Evolutionary conservation across 1,140 invertebrate genomes (phyloP), one percentile per base, ranked within the genome.

Genomic region (Gryon sp.): DNA sequence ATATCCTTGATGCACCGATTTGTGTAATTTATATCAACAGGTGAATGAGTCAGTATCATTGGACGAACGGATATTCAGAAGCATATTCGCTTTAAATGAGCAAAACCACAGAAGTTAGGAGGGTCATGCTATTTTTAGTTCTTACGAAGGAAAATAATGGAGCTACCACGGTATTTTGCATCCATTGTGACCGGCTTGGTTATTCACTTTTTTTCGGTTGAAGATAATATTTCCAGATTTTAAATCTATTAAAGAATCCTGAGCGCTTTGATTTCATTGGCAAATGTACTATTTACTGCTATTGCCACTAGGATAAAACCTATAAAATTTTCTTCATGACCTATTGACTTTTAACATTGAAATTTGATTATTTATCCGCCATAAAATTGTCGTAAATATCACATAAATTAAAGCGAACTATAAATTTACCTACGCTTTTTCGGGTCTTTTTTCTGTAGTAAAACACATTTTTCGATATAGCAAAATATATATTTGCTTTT

Each of bases 21-120:
- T 38, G 59, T 65, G 57, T 69, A 82, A 82, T 82, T 74, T 84
- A 59, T 76, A 79, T 79, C 84, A 85, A 85, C 84, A 83, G 84
- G 84, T 85, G 83, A 82, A 83, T 69, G 62, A 79, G 66, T 73
- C 36, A 41, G 48, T 78, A 62, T 73, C 45, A 68, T 68, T 62
- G 62, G 28, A 57, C 57, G 52, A 78, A 74, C 68, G 62, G 45
- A 80, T 70, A 78, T 72, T 62, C 59, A 30, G 50, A 48, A 59
- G 50, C 68, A 19, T 34, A 63, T 52, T 60, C 32, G 22, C 19
- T 24, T 52, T 76, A 62, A 76, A 81, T 76, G 82, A 59, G 57
- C 43, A 72, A 82, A 82, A 80, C 69, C 55, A 50, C 68, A 57
- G 53, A 68, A 63, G 66, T 74, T 66, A 70, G 40, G 36, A 48